Percentiles rank a stretch among this genome's conserved stretches.
Conservation (phyloP, 2,888 invertebrate species). For the Phanerotoma sp. region DNA sequence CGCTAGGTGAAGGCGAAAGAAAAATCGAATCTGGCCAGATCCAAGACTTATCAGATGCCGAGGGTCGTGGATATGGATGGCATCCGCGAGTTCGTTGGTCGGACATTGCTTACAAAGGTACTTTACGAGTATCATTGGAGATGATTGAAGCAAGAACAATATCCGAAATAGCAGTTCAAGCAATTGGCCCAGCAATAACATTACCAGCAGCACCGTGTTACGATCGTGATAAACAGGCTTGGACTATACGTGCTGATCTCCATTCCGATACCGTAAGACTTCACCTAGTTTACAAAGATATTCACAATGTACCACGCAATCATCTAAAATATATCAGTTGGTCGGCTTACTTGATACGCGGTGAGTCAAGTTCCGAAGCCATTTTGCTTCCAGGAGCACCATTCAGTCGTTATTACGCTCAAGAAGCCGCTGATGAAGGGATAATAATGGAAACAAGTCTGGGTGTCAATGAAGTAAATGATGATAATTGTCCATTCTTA, state of each 20-base stretch:
- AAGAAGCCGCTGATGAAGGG: conserved; percentile 77
- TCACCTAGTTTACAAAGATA: conserved; percentile 74
- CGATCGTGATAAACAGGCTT: conserved; percentile 77
- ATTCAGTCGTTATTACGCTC: conserved; percentile 78
- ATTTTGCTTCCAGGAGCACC: conserved; percentile 72
- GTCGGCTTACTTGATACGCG: conserved; percentile 69
- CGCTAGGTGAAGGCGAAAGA: conserved; percentile 69
- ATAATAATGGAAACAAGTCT: conserved; percentile 80
- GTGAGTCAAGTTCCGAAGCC: conserved; percentile 65
- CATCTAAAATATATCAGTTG: conserved; percentile 71
- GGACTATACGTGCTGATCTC: conserved; percentile 76
- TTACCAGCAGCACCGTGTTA: conserved; percentile 68
- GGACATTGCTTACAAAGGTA: conserved; percentile 64
- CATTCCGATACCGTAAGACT: conserved; percentile 75
- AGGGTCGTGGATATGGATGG: conserved; percentile 72
- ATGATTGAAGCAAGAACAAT: conserved; percentile 73
- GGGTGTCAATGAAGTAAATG: conserved; percentile 71
- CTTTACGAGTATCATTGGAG: conserved; percentile 70
- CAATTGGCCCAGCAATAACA: conserved; percentile 59
- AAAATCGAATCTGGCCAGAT: conserved; percentile 70
- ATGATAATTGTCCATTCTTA: conserved; percentile 69
- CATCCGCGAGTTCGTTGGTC: conserved; percentile 66
- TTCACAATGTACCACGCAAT: conserved; percentile 76
- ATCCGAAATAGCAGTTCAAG: conserved; percentile 62
- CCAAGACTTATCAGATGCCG: conserved; percentile 71